phyloP scores from a whole-genome alignment of 2,113 vertebrate species.

The Enhydra lutris region DNA sequence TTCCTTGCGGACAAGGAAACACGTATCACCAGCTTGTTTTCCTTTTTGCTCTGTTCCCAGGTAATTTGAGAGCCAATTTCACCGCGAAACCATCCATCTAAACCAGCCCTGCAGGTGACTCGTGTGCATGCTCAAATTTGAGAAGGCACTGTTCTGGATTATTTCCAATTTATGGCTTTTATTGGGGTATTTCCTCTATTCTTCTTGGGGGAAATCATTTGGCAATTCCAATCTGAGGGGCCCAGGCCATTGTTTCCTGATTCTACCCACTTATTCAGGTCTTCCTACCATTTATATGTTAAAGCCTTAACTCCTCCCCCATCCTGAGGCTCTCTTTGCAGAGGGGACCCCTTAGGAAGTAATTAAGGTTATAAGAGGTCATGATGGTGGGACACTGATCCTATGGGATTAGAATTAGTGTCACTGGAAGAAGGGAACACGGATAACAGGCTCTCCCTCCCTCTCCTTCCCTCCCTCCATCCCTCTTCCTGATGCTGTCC shows the following conservation, averaged over 20 bases:
- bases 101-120: background rate
- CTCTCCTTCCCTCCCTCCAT: background rate
- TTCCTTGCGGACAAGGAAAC: background rate
- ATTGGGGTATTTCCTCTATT: background rate
- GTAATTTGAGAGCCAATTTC: slow-evolving; percentile 9
- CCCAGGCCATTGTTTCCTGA: background rate
- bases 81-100: background rate
- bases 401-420: background rate
- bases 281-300: background rate
- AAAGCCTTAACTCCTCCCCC: background rate
- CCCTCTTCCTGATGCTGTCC: too few species aligned
- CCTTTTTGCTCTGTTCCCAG: background rate
- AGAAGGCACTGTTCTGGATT: background rate
- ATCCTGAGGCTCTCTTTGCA: background rate
- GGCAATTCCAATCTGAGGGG: background rate
- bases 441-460: background rate
- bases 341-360: background rate
- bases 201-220: background rate
- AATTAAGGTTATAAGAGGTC: background rate
- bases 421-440: background rate
- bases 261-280: background rate
- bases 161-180: background rate
- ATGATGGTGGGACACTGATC: background rate
- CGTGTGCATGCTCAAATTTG: background rate
- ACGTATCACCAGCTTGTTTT: background rate